Evolutionary conservation across 2,113 vertebrate genomes (phyloP).

Genomic region (Hippoglossus stenolepis): DNA sequence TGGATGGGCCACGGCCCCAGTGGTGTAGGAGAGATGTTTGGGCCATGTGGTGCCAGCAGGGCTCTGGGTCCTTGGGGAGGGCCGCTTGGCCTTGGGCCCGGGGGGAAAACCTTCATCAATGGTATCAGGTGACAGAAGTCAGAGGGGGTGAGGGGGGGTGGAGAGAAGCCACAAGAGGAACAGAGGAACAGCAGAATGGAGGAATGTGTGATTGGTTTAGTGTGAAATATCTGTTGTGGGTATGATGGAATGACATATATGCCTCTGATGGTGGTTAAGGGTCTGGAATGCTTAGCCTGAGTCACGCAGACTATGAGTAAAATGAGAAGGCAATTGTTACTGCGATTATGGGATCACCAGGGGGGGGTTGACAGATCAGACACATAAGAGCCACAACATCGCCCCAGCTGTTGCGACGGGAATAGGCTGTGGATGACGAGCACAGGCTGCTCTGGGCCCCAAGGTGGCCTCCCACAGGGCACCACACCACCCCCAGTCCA

Average conservation of each 20-base stretch:
- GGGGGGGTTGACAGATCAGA: slow-evolving; percentile 41
- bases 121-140: slow-evolving; percentile 73
- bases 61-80: slow-evolving; percentile 30
- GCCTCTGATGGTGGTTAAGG: slow-evolving; percentile 20
- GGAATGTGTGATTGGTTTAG: slow-evolving; percentile 35
- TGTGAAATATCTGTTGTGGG: slow-evolving; percentile 42
- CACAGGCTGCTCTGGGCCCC: slow-evolving; percentile 46
- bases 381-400: slow-evolving; percentile 46
- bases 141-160: slow-evolving; percentile 5
- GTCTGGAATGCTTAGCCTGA: slow-evolving; percentile 49
- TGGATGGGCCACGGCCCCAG: slow-evolving; percentile 11
- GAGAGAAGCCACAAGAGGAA: slow-evolving; percentile 7
- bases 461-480: slow-evolving; percentile 19
- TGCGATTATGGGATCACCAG: slow-evolving; percentile 40
- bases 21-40: background rate
- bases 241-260: slow-evolving; percentile 45
- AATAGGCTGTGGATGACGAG: slow-evolving; percentile 59
- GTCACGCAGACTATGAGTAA: slow-evolving; percentile 57
- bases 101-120: slow-evolving; percentile 60
- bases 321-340: slow-evolving; percentile 67
- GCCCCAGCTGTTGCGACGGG: slow-evolving; percentile 72
- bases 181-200: background rate
- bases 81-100: slow-evolving; percentile 41
- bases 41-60: slow-evolving; percentile 56
- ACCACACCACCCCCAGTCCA: slow-evolving; percentile 7